A percentile compares a stretch with the other conserved stretches of the same genome.
These are phyloP conservation scores for Planiliza haematocheilus DNA, from an alignment of 2,113 vertebrate species.

Conservation along the genomic window DNA sequence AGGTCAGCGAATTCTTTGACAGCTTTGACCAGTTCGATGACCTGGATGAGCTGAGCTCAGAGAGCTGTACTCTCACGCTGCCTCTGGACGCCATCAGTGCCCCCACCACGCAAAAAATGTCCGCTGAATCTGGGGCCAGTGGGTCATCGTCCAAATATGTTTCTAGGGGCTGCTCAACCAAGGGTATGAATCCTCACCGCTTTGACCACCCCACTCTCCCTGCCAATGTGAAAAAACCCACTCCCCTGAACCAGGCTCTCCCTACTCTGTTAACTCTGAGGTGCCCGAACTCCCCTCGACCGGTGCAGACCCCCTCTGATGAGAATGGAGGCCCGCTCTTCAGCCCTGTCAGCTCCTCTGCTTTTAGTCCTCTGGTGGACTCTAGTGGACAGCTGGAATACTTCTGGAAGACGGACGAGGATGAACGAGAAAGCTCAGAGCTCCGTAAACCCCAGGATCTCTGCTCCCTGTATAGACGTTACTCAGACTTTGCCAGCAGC, in stretches of 20 bases:
- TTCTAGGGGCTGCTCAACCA: slow-evolving; percentile 78
- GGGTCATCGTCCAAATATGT: slow-evolving; percentile 76
- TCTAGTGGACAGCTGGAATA: slow-evolving; percentile 85
- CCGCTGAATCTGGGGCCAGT: slow-evolving; percentile 52
- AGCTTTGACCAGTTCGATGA: slow-evolving; percentile 99
- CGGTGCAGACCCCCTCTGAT: slow-evolving; percentile 85
- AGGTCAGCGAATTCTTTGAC: slow-evolving; percentile 99
- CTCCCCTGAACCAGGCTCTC: slow-evolving; percentile 92
- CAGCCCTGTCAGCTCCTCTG: slow-evolving; percentile 93
- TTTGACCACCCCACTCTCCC: slow-evolving; percentile 92
- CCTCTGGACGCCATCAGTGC: slow-evolving; percentile 78
- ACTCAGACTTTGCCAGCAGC: slow-evolving; percentile 90
- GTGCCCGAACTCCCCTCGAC: slow-evolving; percentile 90
- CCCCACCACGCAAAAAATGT: slow-evolving; percentile 77
- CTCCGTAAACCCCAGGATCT: slow-evolving; percentile 81
- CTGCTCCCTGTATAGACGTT: slow-evolving; percentile 84
- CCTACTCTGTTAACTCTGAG: slow-evolving; percentile 85
- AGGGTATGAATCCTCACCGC: slow-evolving; percentile 93
- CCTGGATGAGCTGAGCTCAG: slow-evolving; percentile 82
- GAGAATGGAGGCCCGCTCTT: slow-evolving; percentile 89
- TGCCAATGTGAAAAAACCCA: slow-evolving; percentile 94
- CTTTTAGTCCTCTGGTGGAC: slow-evolving; percentile 92
- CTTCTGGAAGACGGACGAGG: slow-evolving; percentile 84
- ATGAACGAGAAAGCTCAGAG: slow-evolving; percentile 69
- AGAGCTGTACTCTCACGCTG: slow-evolving; percentile 75